Percentiles rank a stretch among this genome's conserved stretches.
Evolutionary conservation across 2,888 invertebrate species (phyloP).

Genomic region (Eristalinus aeneus): DNA sequence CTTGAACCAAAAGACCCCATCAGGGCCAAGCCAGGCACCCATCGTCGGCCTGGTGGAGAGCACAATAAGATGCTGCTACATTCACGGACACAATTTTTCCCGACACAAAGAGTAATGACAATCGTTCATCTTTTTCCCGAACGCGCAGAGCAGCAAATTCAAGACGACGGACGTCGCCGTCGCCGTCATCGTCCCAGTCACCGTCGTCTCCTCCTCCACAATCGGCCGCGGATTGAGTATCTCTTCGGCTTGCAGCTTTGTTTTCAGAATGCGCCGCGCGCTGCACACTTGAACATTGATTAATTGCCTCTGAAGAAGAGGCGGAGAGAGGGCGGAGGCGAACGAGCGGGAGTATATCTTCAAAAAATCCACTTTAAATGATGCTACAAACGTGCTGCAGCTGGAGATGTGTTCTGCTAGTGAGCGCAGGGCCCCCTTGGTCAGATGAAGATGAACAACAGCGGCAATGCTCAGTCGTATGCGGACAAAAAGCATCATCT

Average conservation of each 20-base stretch:
- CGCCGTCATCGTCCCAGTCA: too few relatives aligned
- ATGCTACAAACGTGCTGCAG: slow-evolving; percentile 44
- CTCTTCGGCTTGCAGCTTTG: slow-evolving; percentile 24
- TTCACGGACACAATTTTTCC: slow-evolving; percentile 48
- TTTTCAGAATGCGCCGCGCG: slow-evolving; percentile 3
- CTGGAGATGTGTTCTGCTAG: slow-evolving; percentile 7
- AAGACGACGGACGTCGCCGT: slow-evolving; percentile 1
- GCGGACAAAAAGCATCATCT: slow-evolving; percentile 47
- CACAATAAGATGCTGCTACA: slow-evolving; percentile 23
- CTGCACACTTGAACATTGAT: slow-evolving; percentile 57
- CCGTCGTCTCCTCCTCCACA: slow-evolving; percentile 51
- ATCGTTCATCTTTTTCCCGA: slow-evolving; percentile 64
- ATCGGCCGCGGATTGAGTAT: slow-evolving; percentile 46
- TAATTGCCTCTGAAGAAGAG: slow-evolving; percentile 42
- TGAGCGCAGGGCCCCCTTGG: neutral
- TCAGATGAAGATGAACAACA: slow-evolving; percentile 48
- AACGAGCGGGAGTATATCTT: slow-evolving; percentile 21
- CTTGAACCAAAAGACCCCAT: slow-evolving; percentile 56
- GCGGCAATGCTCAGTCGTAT: slow-evolving; percentile 50
- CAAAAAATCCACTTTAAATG: slow-evolving; percentile 62
- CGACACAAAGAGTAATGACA: slow-evolving; percentile 70
- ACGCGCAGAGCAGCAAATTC: slow-evolving; percentile 20
- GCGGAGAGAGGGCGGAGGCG: neutral
- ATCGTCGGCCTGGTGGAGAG: neutral
- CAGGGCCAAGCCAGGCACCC: neutral